Percentiles rank a stretch among this genome's conserved stretches.
Conservation (phyloP, 1,140 invertebrate species). For the Drosophila auraria region DNA sequence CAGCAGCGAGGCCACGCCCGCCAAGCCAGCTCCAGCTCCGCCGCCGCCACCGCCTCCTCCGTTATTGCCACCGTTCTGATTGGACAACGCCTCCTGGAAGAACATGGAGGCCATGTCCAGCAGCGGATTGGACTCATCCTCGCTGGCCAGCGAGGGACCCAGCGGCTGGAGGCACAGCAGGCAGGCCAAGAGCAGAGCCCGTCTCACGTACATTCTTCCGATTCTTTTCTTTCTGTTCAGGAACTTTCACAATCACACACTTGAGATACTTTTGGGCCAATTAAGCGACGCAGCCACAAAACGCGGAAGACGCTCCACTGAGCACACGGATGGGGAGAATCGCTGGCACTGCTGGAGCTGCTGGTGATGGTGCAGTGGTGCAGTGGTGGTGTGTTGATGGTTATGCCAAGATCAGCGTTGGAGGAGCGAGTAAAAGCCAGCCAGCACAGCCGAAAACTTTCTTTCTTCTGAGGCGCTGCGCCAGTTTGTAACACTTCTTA, state of each 20-base stretch:
- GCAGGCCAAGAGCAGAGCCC: slow-evolving; percentile 68
- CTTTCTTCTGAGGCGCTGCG: slow-evolving; percentile 73
- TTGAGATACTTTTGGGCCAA: slow-evolving; percentile 78
- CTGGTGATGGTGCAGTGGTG: background rate
- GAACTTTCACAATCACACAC: slow-evolving; percentile 84
- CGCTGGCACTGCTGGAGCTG: slow-evolving; percentile 2
- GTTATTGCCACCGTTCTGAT: slow-evolving; percentile 85
- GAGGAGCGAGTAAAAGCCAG: slow-evolving; percentile 61
- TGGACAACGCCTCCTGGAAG: slow-evolving; percentile 86
- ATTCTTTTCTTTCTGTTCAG: slow-evolving; percentile 50
- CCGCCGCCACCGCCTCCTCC: slow-evolving; percentile 75
- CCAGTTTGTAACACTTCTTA: slow-evolving; percentile 82
- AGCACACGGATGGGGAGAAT: slow-evolving; percentile 50
- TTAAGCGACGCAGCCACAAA: slow-evolving; percentile 71
- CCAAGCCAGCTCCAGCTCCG: slow-evolving; percentile 84
- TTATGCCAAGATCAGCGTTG: slow-evolving; percentile 15
- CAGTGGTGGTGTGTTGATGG: background rate
- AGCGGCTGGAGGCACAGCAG: slow-evolving; percentile 76
- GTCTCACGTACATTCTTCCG: slow-evolving; percentile 71
- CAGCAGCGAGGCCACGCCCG: slow-evolving; percentile 85
- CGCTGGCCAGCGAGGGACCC: slow-evolving; percentile 68
- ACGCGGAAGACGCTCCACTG: slow-evolving; percentile 70
- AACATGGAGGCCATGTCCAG: slow-evolving; percentile 87
- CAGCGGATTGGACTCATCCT: slow-evolving; percentile 86
- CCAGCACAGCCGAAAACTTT: slow-evolving; percentile 80